Base-by-base conservation (phyloP, 2,888 invertebrate genomes). In the Cetonia aurata region DNA sequence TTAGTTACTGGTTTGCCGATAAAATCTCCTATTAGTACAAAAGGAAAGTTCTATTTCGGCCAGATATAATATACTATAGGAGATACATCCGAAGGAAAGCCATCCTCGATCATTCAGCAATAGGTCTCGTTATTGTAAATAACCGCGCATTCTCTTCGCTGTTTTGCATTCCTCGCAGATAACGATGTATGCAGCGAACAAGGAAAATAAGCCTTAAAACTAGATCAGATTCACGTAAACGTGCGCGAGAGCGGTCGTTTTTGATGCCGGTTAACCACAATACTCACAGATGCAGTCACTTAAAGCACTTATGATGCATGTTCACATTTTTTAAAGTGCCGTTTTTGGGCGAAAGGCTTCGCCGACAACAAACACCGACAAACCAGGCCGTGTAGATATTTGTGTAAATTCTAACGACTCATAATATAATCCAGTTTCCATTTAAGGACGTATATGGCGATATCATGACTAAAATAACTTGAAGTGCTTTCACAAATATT, bases 211-310 rank as follows among this genome's bases (percentile, higher is more conserved):
- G 42, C 74, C 52, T 67, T 71, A 70, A 70, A 77, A 76, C 75
- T 75, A 77, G 77, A 79, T 79, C 77, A 77, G 76, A 79, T 79
- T 74, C 76, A 78, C 78, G 76, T 75, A 75, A 75, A 75, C 77
- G 78, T 77, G 77, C 59, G 12, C 59, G n/a, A 17, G 19, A 59
- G 59, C 59, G 59, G 59, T 46, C 19, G 71, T 73, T 72, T 69
- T 59, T 59, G 59, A 59, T 44, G 59, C 17, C 59, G 44, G 25
- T 25, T 59, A 59, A 59, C 44, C 50, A 69, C 19, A 42, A 17
- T 6, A 44, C 59, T 44, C 19, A 44, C 44, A 25, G 19, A 19
- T 12, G 13, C 8, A 59, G 44, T 59, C 46, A 59, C 46, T 59
- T 59, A 59, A 19, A 25, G 42, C 73, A 70, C 73, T 78, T 77